Evolutionary conservation across 1,140 invertebrate species (phyloP).

Genomic region (Leptopilina clavipes): DNA sequence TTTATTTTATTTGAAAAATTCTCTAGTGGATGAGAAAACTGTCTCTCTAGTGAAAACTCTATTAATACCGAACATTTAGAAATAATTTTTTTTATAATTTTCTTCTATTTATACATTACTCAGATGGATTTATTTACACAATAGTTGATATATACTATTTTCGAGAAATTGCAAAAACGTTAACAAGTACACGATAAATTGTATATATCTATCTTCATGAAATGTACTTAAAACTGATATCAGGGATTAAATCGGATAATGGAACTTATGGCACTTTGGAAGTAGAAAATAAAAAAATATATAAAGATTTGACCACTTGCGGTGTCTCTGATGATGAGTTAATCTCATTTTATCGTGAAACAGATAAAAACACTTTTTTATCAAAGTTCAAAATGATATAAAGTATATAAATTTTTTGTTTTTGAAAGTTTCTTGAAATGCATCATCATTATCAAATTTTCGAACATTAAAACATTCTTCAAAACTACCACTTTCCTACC

Average conservation of each 20-base stretch:
- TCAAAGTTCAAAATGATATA: neutral
- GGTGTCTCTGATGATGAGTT: neutral
- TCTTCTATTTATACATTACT: too few species aligned
- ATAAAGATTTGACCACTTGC: neutral
- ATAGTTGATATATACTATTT: too few species aligned
- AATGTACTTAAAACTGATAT: neutral
- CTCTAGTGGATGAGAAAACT: too few species aligned
- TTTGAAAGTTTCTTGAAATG: neutral
- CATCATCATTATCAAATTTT: neutral
- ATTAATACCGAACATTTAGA: too few species aligned
- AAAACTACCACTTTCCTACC: too few species aligned
- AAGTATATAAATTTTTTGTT: neutral
- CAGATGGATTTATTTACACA: too few species aligned
- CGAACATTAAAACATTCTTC: neutral
- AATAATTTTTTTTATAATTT: too few species aligned
- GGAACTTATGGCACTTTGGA: slow-evolving; percentile 3
- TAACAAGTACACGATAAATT: neutral
- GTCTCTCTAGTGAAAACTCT: too few species aligned
- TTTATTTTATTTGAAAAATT: too few species aligned
- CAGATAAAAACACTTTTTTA: neutral
- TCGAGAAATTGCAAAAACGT: neutral
- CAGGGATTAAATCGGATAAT: neutral
- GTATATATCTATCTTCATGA: neutral
- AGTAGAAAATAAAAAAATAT: neutral
- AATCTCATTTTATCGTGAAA: neutral